Conservation (phyloP, 2,888 invertebrate genomes). For the Eurois occulta region DNA sequence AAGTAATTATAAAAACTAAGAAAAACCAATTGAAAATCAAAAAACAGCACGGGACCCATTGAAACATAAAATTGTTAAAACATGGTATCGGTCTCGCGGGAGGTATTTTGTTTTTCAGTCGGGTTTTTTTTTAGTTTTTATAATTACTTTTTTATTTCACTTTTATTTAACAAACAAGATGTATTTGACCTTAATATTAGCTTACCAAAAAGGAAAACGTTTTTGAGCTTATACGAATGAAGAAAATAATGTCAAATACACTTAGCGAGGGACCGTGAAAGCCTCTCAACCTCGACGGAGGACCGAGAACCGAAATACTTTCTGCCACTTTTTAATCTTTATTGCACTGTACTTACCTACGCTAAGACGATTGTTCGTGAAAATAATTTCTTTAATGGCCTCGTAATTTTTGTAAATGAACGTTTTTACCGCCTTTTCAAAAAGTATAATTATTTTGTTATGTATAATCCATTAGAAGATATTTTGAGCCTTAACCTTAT, state of each 20-base stretch:
- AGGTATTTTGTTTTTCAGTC: background rate
- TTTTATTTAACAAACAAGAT: constrained; percentile 14
- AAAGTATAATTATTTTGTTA: background rate
- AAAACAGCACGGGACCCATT: background rate
- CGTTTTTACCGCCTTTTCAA: constrained; percentile 1
- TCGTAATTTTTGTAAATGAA: background rate
- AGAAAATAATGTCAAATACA: constrained; percentile 28
- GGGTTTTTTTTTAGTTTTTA: background rate
- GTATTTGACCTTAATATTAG: background rate
- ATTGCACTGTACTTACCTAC: background rate
- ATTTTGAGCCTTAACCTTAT: background rate
- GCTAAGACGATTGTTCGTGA: constrained; percentile 16
- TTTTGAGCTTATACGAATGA: constrained; percentile 6
- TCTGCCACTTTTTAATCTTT: constrained; percentile 6
- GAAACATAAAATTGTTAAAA: background rate
- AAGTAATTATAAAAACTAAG: background rate
- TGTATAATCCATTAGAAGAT: constrained; percentile 1
- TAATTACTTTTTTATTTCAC: background rate
- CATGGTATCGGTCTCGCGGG: too few species aligned
- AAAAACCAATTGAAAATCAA: background rate
- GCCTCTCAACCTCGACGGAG: constrained; percentile 15
- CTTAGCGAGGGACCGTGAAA: constrained; percentile 15
- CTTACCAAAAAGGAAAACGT: constrained; percentile 12
- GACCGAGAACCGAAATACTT: constrained; percentile 22
- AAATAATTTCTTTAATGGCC: background rate